Evolutionary conservation across 2,113 vertebrate species (phyloP).

Genomic region (Columba livia): DNA sequence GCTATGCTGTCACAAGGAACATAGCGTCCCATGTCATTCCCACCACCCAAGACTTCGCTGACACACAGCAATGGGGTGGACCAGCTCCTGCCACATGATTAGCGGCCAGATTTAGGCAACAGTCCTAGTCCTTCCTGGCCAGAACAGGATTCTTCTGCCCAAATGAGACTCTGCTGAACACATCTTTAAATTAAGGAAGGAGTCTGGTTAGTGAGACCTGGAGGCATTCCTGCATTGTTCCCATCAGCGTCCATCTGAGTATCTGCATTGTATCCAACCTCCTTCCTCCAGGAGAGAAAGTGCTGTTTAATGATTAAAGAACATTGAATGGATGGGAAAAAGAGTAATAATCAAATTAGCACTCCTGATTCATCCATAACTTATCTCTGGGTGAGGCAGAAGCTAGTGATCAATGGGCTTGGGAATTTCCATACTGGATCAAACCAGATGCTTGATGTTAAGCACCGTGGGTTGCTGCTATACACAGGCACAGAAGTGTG

Average conservation of each 20-base stretch:
- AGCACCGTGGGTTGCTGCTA: not conserved
- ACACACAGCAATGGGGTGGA: not conserved
- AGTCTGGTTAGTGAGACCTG: not conserved
- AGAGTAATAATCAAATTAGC: not conserved
- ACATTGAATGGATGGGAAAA: not conserved
- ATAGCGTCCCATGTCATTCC: not conserved
- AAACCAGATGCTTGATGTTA: conserved; percentile 7
- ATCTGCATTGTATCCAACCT: not conserved
- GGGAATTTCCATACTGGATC: conserved; percentile 17
- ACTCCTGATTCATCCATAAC: not conserved
- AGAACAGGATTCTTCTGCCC: not conserved
- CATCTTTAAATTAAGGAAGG: not conserved
- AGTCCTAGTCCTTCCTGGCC: not conserved
- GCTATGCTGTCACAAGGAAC: not conserved
- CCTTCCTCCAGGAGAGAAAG: not conserved
- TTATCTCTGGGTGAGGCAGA: not conserved
- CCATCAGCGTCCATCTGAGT: not conserved
- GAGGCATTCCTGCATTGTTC: not conserved
- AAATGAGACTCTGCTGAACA: not conserved
- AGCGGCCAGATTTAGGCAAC: not conserved
- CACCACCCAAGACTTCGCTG: not conserved
- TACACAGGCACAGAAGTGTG: not conserved
- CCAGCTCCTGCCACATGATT: rapidly evolving
- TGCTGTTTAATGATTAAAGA: conserved; percentile 22
- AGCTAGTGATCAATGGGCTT: not conserved